Evolutionary conservation across 2,888 invertebrate genomes (phyloP).

Genomic region (Osmoderma eremita): DNA sequence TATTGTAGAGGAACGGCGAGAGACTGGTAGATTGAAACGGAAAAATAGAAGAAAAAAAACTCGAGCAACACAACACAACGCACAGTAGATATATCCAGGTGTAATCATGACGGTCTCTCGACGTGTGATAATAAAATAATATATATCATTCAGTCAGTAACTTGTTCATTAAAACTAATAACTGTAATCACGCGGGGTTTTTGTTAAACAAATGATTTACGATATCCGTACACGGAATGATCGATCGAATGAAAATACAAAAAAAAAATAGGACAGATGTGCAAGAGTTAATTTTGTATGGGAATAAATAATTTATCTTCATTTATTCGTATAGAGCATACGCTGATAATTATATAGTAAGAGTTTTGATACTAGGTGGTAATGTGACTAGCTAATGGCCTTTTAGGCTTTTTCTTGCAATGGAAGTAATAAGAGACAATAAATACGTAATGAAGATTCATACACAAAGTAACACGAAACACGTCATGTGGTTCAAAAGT

Average conservation of each 20-base stretch:
- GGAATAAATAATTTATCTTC: too few species aligned
- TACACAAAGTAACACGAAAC: too few species aligned
- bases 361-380: too few species aligned
- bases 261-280: background rate
- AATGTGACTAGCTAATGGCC: too few species aligned
- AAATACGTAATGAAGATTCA: too few species aligned
- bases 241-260: constrained; percentile 7
- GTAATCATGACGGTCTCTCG: constrained; percentile 26
- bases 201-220: constrained; percentile 41
- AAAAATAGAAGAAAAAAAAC: background rate
- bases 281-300: too few species aligned
- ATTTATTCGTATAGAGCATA: too few species aligned
- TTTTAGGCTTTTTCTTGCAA: too few species aligned
- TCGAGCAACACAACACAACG: constrained; percentile 10
- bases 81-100: constrained; percentile 2
- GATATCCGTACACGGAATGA: constrained; percentile 19
- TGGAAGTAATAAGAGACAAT: too few species aligned
- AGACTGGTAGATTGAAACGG: too few species aligned
- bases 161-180: constrained; percentile 40
- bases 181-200: constrained; percentile 37
- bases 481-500: too few species aligned
- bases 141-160: constrained; percentile 37
- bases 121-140: constrained; percentile 29
- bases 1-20: background rate
- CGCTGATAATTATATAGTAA: too few species aligned